Evolutionary conservation across 1,140 invertebrate genomes (phyloP).

Genomic region (Sinonovacula constricta): DNA sequence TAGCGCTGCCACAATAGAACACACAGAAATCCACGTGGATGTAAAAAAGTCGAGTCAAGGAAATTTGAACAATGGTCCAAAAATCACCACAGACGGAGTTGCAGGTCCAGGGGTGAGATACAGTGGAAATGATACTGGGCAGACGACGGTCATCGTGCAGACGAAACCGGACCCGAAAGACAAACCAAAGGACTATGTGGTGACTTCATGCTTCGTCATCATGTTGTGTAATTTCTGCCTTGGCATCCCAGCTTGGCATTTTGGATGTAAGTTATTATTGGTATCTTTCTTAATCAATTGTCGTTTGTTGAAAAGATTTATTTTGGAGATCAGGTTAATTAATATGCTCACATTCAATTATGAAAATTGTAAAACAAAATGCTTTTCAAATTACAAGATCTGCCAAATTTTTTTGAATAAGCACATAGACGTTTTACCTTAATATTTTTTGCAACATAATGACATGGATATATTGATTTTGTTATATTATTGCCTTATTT

Average conservation of each 20-base stretch:
- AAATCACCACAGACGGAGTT: constrained; percentile 28
- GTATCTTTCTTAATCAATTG: not conserved
- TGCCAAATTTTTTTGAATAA: too few relatives aligned
- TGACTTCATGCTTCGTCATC: constrained; percentile 64
- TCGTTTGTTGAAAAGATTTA: too few relatives aligned
- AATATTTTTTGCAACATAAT: not conserved
- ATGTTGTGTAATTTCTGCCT: constrained; percentile 67
- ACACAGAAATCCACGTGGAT: constrained; percentile 59
- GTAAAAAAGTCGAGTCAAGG: constrained; percentile 22
- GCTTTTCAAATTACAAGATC: too few relatives aligned
- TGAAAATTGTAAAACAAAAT: constrained; percentile 3
- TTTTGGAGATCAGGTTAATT: constrained; percentile 7
- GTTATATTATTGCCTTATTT: too few relatives aligned
- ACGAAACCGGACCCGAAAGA: constrained; percentile 58
- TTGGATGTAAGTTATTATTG: constrained; percentile 52
- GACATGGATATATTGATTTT: not conserved
- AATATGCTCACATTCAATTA: not conserved
- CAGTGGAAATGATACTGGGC: constrained; percentile 41
- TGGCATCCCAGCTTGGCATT: constrained; percentile 63
- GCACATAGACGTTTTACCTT: too few relatives aligned
- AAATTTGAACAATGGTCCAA: not conserved
- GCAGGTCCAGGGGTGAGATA: constrained; percentile 49
- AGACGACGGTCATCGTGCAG: constrained; percentile 57
- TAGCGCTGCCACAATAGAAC: constrained; percentile 60
- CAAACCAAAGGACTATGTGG: constrained; percentile 70